Percentiles rank a stretch among this genome's conserved stretches.
phyloP scores from a whole-genome alignment of 2,113 vertebrate genomes.

The Corvus moneduloides region DNA sequence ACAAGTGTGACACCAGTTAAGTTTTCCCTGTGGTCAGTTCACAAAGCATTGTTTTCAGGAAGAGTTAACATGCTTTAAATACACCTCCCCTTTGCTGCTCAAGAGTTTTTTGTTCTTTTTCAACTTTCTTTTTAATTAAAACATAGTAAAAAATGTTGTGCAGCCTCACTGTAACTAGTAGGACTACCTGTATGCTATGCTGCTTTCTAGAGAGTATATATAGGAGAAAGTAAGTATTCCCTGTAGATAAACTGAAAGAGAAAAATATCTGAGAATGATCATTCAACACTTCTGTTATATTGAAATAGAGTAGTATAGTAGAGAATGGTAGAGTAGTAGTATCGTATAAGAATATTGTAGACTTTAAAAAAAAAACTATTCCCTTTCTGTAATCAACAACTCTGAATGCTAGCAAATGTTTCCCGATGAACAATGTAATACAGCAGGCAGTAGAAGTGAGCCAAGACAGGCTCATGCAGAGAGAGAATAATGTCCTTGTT shows the following conservation, averaged over 20 bases:
- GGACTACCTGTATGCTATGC: accelerated
- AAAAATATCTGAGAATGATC: background rate
- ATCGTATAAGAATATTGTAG: too few relatives aligned
- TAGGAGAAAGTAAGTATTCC: background rate
- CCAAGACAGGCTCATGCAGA: background rate
- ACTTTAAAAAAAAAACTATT: background rate
- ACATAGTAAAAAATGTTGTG: background rate
- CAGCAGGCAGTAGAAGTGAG: background rate
- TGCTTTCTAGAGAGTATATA: background rate
- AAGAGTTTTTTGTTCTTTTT: background rate
- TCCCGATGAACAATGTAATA: background rate
- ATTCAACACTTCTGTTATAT: background rate
- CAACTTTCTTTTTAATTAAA: background rate
- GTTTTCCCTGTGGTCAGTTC: background rate
- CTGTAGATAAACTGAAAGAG: background rate
- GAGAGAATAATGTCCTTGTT: background rate
- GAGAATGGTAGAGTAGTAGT: background rate
- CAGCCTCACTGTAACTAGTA: background rate
- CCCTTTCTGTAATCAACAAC: background rate
- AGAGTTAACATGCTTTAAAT: background rate
- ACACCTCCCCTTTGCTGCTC: background rate
- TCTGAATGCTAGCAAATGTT: background rate
- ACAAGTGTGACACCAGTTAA: background rate
- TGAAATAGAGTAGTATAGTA: background rate
- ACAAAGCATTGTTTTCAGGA: background rate